A percentile compares a stretch with the other conserved stretches of the same genome.
These are phyloP conservation scores for Drosophila mettleri DNA, from an alignment of 2,888 invertebrate genomes.

Conservation along the genomic window DNA sequence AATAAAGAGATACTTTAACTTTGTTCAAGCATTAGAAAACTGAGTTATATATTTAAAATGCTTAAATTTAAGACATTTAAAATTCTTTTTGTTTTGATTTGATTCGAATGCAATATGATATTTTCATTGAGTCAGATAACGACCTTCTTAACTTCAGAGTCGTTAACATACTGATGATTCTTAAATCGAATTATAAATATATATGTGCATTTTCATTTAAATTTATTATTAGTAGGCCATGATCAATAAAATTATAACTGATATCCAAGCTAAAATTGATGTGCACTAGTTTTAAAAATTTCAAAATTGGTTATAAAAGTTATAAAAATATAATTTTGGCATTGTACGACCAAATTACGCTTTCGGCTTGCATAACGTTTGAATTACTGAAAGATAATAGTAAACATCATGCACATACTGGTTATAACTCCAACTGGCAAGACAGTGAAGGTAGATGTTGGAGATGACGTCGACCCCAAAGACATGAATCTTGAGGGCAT, in stretches of 20 bases:
- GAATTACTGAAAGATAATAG: not conserved
- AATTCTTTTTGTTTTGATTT: not conserved
- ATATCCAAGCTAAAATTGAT: too few relatives aligned
- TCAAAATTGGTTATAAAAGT: slow-evolving; percentile 33
- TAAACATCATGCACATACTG: slow-evolving; percentile 54
- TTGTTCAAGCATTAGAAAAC: slow-evolving; percentile 1
- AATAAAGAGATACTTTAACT: slow-evolving; percentile 10
- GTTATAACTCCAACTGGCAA: slow-evolving; percentile 62
- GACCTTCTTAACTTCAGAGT: too few relatives aligned
- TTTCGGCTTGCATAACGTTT: slow-evolving; percentile 42
- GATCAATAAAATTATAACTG: not conserved
- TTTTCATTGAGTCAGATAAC: too few relatives aligned
- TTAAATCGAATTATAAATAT: too few relatives aligned
- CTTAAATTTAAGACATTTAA: not conserved
- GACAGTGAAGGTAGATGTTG: slow-evolving; percentile 45
- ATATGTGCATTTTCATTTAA: not conserved
- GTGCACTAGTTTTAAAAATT: not conserved
- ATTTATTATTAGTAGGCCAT: not conserved
- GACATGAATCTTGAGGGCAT: slow-evolving; percentile 1
- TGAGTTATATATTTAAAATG: not conserved
- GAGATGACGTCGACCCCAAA: slow-evolving; percentile 32
- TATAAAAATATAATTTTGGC: slow-evolving; percentile 38
- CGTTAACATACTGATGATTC: too few relatives aligned
- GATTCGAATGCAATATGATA: too few relatives aligned
- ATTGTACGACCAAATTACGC: slow-evolving; percentile 39